Evolutionary conservation across 1,140 invertebrate species (phyloP).

Genomic region (Drosophila pallidifrons): DNA sequence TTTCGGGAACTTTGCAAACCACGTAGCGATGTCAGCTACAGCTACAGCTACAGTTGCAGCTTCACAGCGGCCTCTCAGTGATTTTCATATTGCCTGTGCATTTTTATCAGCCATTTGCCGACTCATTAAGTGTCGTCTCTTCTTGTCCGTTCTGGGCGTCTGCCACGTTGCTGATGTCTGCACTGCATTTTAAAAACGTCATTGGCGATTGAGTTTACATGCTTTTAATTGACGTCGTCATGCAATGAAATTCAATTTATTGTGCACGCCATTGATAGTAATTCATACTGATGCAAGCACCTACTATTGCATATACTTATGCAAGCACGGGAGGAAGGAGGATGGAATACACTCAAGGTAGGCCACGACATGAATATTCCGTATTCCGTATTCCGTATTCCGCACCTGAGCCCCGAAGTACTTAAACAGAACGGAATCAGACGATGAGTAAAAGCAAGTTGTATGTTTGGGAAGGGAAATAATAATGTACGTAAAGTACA

Average conservation of each 20-base stretch:
- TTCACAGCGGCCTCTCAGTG: constrained; percentile 4
- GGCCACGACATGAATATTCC: constrained; percentile 49
- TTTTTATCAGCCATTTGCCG: constrained; percentile 84
- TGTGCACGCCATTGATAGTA: constrained; percentile 76
- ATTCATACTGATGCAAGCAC: constrained; percentile 62
- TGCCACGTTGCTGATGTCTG: constrained; percentile 26
- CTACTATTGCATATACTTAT: constrained; percentile 21
- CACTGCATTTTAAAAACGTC: constrained; percentile 80
- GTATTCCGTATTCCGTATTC: constrained; percentile 2
- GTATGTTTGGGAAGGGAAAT: background rate
- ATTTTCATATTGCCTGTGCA: constrained; percentile 72
- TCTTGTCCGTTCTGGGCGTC: constrained; percentile 20
- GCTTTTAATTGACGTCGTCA: constrained; percentile 83
- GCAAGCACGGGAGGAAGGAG: constrained; percentile 5
- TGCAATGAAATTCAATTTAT: constrained; percentile 84
- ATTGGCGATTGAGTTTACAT: constrained; percentile 83
- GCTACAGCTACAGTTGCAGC: constrained; percentile 40
- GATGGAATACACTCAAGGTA: constrained; percentile 15
- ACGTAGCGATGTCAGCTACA: constrained; percentile 67
- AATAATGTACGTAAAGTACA: background rate
- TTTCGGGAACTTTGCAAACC: constrained; percentile 71
- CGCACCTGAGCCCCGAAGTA: constrained; percentile 39
- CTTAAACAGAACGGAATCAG: constrained; percentile 1
- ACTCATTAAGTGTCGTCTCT: constrained; percentile 71
- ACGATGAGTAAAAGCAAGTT: constrained; percentile 13